Conservation (phyloP, 53 echinoderm and acorn worm genomes). For the Mesocentrotus franciscanus region DNA sequence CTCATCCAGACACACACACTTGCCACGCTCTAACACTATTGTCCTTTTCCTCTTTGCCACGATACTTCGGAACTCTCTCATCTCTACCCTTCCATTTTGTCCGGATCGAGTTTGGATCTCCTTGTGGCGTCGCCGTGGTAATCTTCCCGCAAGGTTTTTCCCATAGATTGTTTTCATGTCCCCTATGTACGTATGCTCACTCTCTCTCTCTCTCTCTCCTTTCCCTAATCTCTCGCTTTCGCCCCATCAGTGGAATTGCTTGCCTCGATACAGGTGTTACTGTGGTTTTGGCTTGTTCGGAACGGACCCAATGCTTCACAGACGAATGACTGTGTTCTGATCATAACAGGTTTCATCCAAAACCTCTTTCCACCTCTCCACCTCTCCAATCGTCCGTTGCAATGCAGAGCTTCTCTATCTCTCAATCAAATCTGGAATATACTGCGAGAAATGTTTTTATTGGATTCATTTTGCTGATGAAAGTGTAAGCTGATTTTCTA, state of each 20-base stretch:
- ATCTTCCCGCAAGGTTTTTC: neutral
- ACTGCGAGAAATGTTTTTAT: neutral
- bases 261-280: conserved; percentile 38
- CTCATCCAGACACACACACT: neutral
- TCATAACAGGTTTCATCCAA: neutral
- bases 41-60: neutral
- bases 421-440: neutral
- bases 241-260: conserved; percentile 35
- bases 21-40: neutral
- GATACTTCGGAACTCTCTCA: conserved; percentile 9
- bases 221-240: neutral
- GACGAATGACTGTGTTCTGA: neutral
- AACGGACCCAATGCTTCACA: neutral
- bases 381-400: neutral
- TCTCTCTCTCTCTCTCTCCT: neutral
- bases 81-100: conserved; percentile 34
- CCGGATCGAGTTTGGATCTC: neutral
- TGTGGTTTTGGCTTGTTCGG: neutral
- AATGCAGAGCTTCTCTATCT: neutral
- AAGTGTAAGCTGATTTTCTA: neutral
- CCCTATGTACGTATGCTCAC: neutral
- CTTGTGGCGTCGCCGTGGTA: conserved; percentile 9
- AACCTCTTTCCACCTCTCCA: neutral
- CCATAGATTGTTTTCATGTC: neutral
- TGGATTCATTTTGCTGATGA: conserved; percentile 10